These are phyloP conservation scores for Phalacrocorax carbo DNA, from an alignment of 2,113 vertebrate genomes.

Conservation along the genomic window DNA sequence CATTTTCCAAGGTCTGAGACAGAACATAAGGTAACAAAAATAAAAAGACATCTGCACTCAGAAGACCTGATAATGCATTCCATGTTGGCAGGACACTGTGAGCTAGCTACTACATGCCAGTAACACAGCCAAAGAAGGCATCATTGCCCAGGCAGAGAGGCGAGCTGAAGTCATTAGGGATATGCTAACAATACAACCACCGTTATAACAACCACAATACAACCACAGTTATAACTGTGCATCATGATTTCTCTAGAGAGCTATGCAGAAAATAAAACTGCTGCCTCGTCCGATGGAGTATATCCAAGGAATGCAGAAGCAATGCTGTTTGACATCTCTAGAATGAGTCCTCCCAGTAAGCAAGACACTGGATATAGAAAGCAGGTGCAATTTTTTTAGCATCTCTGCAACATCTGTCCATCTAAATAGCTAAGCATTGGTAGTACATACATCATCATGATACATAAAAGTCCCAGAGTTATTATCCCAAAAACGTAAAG, in stretches of 20 bases:
- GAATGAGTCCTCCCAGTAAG: neutral
- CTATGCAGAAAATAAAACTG: neutral
- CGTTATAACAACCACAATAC: neutral
- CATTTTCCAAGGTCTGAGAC: neutral
- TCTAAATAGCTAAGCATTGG: neutral
- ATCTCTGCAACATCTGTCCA: neutral
- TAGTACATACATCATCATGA: neutral
- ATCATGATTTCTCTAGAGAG: neutral
- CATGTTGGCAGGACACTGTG: neutral
- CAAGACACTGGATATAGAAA: neutral
- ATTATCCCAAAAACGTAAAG: neutral
- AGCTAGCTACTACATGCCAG: neutral
- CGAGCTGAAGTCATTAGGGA: neutral
- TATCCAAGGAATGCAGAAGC: neutral
- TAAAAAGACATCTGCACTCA: neutral
- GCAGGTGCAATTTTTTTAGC: neutral
- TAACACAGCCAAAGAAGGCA: neutral
- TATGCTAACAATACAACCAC: neutral
- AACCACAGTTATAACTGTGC: neutral
- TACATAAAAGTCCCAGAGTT: neutral
- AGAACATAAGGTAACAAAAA: neutral
- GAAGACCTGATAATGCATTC: neutral
- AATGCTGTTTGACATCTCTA: neutral
- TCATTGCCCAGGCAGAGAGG: neutral
- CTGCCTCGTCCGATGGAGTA: neutral